Base-by-base conservation (phyloP, 1,140 invertebrate genomes). In the Drosophila suzukii region DNA sequence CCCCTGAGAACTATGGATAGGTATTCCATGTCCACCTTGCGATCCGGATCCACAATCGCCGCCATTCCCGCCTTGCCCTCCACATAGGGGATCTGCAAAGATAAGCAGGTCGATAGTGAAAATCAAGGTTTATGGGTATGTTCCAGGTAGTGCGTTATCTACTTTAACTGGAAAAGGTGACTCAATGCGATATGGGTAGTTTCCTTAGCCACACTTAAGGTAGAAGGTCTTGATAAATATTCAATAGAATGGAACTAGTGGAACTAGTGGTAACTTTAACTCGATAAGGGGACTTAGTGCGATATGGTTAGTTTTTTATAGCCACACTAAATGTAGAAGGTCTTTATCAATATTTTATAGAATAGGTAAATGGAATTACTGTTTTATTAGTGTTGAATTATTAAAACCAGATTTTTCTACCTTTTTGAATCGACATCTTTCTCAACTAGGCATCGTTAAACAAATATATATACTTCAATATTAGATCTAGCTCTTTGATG, bases 1-100 rank as follows among this genome's bases (percentile, higher is more conserved):
- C 95, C 94, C 58, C 95, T 94, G 13, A 98, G 92, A 17, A 94
- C 94, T 63, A 93, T 92, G 1, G 93, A 93, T n/a, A 97, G 93
- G 15, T 93, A 83, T 11, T 93, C 86, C 27, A 97, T 83, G 91
- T 98, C 95, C 4, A 98, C 71, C 59, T 94, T 94, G 17, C 94
- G 93, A 1, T 95, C 92, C 4, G 95, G 94, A 91, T 98, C 97
- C 4, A 97, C 95, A 77, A 99, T 97, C 13, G 98, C 97, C 12
- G 95, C 97, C 98, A 99, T 99, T 20, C 98, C 98, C 51, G 98
- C 98, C 92, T 95, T 95, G 7, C 98, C 98, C 94, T 99, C 98
- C 34, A 94, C 93, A 67, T 96, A 95, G 71, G 95, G 95, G 73
- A 97, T 93, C 96, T 97, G 86, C 13, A 8, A 91, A 92, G 80